Evolutionary conservation across 2,113 vertebrate genomes (phyloP).

Genomic region (Ardeotis arabs): DNA sequence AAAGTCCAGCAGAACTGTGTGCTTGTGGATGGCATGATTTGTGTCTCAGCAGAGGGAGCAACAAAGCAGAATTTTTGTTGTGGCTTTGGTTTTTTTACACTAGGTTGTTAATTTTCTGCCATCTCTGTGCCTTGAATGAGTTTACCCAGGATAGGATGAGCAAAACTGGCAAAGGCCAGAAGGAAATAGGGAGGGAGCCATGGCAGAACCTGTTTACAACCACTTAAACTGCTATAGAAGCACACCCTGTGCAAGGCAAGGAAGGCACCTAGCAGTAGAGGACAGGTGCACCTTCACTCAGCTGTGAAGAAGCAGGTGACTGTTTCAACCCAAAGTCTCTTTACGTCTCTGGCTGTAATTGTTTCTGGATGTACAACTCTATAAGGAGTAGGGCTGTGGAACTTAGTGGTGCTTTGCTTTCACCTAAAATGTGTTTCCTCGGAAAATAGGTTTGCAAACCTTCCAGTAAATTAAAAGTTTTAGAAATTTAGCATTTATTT

Average conservation of each 20-base stretch:
- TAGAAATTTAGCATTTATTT: background rate
- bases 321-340: background rate
- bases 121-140: background rate
- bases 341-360: background rate
- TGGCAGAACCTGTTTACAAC: background rate
- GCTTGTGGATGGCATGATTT: background rate
- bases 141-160: background rate
- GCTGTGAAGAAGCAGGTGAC: background rate
- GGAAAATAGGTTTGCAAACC: background rate
- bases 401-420: background rate
- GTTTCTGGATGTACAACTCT: rapidly evolving
- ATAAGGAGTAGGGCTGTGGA: background rate
- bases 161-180: background rate
- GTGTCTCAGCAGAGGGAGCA: background rate
- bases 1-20: background rate
- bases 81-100: background rate
- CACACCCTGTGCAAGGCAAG: background rate
- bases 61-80: background rate
- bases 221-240: background rate
- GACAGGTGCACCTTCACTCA: background rate
- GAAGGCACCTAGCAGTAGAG: background rate
- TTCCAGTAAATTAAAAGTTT: background rate
- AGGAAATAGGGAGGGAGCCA: background rate
- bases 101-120: background rate
- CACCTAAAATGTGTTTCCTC: background rate